These are phyloP conservation scores for Stenichneumon culpator DNA, from an alignment of 2,888 invertebrate species.

Conservation along the genomic window DNA sequence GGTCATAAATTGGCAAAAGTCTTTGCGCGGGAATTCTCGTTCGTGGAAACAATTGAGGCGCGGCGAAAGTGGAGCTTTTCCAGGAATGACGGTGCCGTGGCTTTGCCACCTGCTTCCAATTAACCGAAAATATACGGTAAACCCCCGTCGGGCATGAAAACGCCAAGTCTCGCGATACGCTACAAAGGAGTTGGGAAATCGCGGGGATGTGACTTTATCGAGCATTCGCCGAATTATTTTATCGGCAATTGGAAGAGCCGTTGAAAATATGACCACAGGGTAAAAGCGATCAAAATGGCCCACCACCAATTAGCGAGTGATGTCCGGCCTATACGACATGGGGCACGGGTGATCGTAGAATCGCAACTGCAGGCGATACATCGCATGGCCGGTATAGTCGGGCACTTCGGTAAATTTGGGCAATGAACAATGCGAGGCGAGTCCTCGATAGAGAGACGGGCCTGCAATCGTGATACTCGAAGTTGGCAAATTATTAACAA, in stretches of 20 bases:
- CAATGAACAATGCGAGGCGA: conserved; percentile 56
- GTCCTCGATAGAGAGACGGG: conserved; percentile 48
- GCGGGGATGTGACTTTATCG: conserved; percentile 1
- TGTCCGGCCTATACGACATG: background rate
- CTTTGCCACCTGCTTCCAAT: conserved; percentile 51
- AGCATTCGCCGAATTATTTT: conserved; percentile 31
- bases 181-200: background rate
- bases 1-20: conserved; percentile 52
- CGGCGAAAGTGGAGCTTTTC: conserved; percentile 35
- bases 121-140: conserved; percentile 24
- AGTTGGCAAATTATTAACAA: conserved; percentile 81
- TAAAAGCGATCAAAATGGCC: background rate
- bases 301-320: background rate
- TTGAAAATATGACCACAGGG: background rate
- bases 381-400: conserved; percentile 19
- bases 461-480: conserved; percentile 72
- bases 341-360: background rate
- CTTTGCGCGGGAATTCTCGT: conserved; percentile 39
- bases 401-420: conserved; percentile 47
- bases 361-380: conserved; percentile 36
- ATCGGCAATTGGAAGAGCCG: conserved; percentile 1
- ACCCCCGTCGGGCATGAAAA: background rate
- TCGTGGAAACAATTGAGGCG: conserved; percentile 42
- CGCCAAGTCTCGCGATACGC: background rate
- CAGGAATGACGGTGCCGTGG: conserved; percentile 17